phyloP scores from a whole-genome alignment of 2,888 invertebrate species.

The Ophion ellenae region DNA sequence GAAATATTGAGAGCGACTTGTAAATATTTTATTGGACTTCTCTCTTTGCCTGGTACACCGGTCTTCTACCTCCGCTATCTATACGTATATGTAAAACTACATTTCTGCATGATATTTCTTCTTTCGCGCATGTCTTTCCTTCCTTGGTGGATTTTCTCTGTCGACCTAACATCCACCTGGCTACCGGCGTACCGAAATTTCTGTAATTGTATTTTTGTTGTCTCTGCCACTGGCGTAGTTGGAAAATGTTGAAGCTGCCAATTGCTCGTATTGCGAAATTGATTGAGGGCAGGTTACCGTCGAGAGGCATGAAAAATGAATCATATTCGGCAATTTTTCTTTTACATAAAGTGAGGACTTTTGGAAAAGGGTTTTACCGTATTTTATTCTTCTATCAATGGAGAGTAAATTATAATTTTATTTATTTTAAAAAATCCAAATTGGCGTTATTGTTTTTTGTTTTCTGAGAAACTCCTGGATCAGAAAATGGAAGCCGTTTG shows the following conservation, averaged over 20 bases:
- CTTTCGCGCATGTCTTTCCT: constrained; percentile 4
- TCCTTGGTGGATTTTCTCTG: not conserved
- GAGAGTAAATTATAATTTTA: no score
- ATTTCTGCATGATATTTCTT: constrained; percentile 45
- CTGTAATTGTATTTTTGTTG: not conserved
- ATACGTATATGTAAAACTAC: constrained; percentile 13
- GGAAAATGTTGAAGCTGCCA: not conserved
- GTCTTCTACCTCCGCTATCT: constrained; percentile 1
- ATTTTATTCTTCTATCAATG: no score
- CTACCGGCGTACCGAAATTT: constrained; percentile 16
- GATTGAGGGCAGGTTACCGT: no score
- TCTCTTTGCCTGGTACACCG: constrained; percentile 46
- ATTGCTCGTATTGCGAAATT: no score
- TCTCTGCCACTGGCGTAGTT: not conserved
- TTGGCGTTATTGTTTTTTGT: no score
- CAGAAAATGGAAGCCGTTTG: no score
- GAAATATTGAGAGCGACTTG: constrained; percentile 80
- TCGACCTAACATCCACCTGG: constrained; percentile 4
- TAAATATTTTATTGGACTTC: constrained; percentile 74
- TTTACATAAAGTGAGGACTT: no score
- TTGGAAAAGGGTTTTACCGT: no score
- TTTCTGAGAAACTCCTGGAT: no score
- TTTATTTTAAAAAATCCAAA: no score
- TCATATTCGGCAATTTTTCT: no score
- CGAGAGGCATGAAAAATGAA: no score